Conservation (phyloP, 2,797 vertebrate genomes). For the Diplodus sargus region DNA sequence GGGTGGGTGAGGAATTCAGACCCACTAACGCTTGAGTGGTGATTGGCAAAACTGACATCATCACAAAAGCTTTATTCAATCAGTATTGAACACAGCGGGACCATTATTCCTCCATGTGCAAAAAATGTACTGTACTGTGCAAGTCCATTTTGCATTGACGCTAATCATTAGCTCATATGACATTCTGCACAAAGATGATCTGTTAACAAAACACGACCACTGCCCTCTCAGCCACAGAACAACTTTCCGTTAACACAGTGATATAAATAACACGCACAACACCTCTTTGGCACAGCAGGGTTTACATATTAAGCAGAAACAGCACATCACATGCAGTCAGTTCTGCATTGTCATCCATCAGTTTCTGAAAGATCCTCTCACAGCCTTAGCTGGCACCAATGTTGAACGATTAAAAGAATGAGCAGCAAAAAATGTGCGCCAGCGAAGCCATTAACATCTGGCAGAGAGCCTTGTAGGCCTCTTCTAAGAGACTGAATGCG, state of each 20-base stretch:
- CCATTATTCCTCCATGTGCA: not conserved
- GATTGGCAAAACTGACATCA: constrained; percentile 8
- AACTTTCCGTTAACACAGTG: constrained; percentile 17
- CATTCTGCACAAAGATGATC: constrained; percentile 18
- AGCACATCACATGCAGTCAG: constrained; percentile 10
- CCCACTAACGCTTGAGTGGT: not conserved
- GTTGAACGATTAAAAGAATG: constrained; percentile 31
- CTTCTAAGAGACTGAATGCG: constrained; percentile 35
- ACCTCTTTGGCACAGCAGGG: not conserved
- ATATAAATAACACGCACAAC: constrained; percentile 7
- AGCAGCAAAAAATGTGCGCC: constrained; percentile 42
- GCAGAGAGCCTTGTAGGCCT: constrained; percentile 41
- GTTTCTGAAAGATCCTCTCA: constrained; percentile 12
- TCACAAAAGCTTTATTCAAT: not conserved
- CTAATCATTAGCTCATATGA: constrained; percentile 12
- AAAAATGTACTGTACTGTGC: not conserved
- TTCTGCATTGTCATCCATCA: constrained; percentile 8
- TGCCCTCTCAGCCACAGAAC: constrained; percentile 36
- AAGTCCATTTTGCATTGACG: not conserved
- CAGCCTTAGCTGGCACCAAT: constrained; percentile 15
- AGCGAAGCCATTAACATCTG: constrained; percentile 55
- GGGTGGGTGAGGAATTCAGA: not conserved
- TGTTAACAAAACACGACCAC: constrained; percentile 22
- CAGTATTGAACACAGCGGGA: not conserved
- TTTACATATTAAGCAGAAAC: constrained; percentile 8